These are phyloP conservation scores for Bursaphelenchus okinawaensis DNA, from an alignment of 2,888 invertebrate genomes.

Conservation along the genomic window DNA sequence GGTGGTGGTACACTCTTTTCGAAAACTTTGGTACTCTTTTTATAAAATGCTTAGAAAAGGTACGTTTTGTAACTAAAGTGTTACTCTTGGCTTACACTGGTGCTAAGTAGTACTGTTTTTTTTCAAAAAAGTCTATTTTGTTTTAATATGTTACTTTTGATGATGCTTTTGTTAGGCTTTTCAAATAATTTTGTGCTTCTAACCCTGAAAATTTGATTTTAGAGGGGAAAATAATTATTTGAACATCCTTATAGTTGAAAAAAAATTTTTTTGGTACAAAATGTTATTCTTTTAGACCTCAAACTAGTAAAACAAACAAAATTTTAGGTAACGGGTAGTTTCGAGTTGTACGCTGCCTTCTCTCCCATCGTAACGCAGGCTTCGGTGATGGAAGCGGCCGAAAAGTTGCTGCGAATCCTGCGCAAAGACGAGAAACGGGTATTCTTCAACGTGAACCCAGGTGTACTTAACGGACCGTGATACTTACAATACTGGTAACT, in stretches of 20 bases:
- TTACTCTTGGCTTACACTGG: too few species aligned
- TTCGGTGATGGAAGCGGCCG: slow-evolving; percentile 37
- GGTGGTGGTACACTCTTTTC: too few species aligned
- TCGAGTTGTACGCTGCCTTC: slow-evolving; percentile 49
- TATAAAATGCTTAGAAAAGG: too few species aligned
- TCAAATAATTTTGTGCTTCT: neutral
- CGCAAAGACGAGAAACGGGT: slow-evolving; percentile 33
- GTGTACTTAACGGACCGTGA: slow-evolving; percentile 20
- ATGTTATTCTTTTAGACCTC: neutral
- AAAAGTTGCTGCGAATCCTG: slow-evolving; percentile 37
- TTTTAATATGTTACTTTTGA: too few species aligned
- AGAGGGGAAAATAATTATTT: too few species aligned
- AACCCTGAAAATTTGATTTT: neutral
- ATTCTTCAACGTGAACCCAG: slow-evolving; percentile 30
- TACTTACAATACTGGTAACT: too few species aligned
- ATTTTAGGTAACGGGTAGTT: slow-evolving; percentile 40
- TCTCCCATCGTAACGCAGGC: slow-evolving; percentile 45
- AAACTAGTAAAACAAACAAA: neutral
- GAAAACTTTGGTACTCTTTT: too few species aligned
- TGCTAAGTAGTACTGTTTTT: too few species aligned
- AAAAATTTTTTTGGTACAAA: too few species aligned
- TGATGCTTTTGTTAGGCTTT: too few species aligned
- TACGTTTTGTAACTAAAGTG: too few species aligned
- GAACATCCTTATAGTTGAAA: neutral
- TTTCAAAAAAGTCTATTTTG: too few species aligned